Evolutionary conservation across 2,113 vertebrate species (phyloP).

Genomic region (Pelusios castaneus): DNA sequence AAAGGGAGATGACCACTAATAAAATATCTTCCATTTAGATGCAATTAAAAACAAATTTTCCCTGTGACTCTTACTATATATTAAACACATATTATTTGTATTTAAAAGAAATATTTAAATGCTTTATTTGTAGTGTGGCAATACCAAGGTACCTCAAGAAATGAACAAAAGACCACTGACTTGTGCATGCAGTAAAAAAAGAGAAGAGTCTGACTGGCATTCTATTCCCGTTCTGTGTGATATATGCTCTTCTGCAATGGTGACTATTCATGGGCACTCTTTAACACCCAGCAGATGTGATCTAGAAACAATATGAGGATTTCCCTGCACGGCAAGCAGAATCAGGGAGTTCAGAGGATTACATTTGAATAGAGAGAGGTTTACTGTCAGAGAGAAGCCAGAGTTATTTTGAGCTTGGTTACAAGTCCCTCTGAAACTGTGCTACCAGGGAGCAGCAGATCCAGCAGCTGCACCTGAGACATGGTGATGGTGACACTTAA

Average conservation of each 20-base stretch:
- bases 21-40: neutral
- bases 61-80: neutral
- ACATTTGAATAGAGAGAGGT: neutral
- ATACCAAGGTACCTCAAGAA: neutral
- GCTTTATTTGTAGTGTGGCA: neutral
- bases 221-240: neutral
- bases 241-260: neutral
- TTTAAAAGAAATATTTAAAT: neutral
- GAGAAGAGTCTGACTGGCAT: neutral
- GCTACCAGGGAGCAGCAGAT: neutral
- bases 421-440: no score
- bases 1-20: neutral
- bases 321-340: neutral
- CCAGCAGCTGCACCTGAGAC: neutral
- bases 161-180: neutral
- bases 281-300: neutral
- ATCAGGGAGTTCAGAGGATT: neutral
- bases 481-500: neutral
- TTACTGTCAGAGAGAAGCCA: neutral
- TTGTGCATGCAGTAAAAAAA: neutral
- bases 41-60: neutral
- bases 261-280: neutral
- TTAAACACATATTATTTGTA: neutral
- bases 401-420: neutral
- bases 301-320: neutral